A percentile compares a stretch with the other conserved stretches of the same genome.
Conservation (phyloP, 2,797 vertebrate genomes). For the Sebastes trivittatus region DNA sequence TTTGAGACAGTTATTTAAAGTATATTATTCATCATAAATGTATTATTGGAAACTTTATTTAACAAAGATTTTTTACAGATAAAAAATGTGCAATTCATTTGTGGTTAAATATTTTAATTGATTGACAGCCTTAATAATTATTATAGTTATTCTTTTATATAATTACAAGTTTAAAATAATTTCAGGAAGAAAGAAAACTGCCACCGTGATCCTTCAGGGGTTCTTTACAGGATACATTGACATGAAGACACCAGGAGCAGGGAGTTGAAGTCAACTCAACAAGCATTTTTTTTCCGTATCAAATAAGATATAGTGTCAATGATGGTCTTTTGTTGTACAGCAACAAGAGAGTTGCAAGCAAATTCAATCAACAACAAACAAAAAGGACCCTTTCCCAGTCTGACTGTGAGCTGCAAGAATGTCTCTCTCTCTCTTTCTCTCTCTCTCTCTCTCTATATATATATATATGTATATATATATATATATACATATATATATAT, state of each 20-base stretch:
- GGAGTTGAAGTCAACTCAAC: background rate
- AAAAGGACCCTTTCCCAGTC: background rate
- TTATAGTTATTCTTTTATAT: background rate
- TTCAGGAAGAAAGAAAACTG: background rate
- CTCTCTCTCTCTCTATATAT: no score
- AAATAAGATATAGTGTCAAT: background rate
- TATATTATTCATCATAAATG: no score
- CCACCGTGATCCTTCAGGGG: no score
- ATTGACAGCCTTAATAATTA: no score
- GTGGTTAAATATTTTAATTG: no score
- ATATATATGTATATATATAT: background rate
- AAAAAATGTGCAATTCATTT: no score
- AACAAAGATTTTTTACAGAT: no score
- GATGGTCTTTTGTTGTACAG: background rate
- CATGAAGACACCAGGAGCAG: background rate
- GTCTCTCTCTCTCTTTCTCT: background rate
- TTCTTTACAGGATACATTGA: no score
- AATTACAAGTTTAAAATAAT: background rate
- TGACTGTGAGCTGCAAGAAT: background rate
- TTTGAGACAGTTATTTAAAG: background rate
- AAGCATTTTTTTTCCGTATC: background rate
- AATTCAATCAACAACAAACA: constrained; percentile 7
- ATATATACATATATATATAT: background rate
- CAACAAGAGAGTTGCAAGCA: background rate
- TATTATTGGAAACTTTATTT: no score